Evolutionary conservation across 2,888 invertebrate genomes (phyloP).

Genomic region (Alcis repandata): DNA sequence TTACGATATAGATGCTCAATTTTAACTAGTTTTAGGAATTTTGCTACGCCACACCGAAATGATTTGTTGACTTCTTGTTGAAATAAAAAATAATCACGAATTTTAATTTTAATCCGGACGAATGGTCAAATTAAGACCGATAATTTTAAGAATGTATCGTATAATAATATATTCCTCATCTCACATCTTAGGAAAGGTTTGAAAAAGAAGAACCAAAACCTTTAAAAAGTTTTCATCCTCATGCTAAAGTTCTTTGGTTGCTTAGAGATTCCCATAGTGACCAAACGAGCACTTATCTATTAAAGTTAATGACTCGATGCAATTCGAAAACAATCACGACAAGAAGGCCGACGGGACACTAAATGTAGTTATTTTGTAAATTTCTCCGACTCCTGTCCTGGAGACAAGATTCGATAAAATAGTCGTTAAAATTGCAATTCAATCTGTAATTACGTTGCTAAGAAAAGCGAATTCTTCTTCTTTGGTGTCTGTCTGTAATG

Average conservation of each 20-base stretch:
- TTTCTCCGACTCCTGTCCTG: conserved; percentile 11
- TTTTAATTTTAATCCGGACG: too few relatives aligned
- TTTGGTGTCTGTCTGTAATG: too few relatives aligned
- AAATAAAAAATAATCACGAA: too few relatives aligned
- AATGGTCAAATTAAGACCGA: too few relatives aligned
- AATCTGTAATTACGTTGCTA: background rate
- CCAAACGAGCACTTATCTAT: conserved; percentile 8
- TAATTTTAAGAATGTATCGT: too few relatives aligned
- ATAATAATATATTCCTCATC: too few relatives aligned
- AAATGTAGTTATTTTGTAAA: conserved; percentile 37
- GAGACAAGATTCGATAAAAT: conserved; percentile 6
- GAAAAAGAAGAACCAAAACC: background rate
- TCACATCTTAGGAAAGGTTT: background rate
- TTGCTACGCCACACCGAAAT: too few relatives aligned
- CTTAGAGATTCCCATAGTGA: background rate
- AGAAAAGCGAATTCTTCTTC: background rate
- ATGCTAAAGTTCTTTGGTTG: background rate
- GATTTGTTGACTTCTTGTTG: too few relatives aligned
- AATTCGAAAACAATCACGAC: conserved; percentile 30
- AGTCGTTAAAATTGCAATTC: conserved; percentile 1
- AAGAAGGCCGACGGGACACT: conserved; percentile 13
- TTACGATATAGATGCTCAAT: too few relatives aligned
- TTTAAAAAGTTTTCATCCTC: background rate
- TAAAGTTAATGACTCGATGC: conserved; percentile 25
- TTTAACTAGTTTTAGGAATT: too few relatives aligned